Base-by-base conservation (phyloP, 2,888 invertebrate species). In the Pristionchus fissidentatus region DNA sequence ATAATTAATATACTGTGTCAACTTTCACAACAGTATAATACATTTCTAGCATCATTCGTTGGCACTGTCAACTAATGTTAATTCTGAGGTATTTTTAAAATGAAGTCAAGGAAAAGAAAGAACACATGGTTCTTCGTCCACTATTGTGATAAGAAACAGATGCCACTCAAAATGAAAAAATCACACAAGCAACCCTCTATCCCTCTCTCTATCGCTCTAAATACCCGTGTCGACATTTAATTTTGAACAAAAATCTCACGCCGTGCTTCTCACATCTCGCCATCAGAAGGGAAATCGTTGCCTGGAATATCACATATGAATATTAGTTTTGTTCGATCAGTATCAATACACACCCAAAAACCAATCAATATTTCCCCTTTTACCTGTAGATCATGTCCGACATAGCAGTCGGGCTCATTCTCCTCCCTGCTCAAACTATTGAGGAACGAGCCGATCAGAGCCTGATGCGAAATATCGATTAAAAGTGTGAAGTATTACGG, bases 261-360 rank as follows among this genome's bases (percentile, higher is more conserved):
- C 96, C 96, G 88, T 94, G 93, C 35, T 94, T 94, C 83, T 88
- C 88, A 85, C 97, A 95, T 86, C 97, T 95, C 84, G 96, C 95
- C 73, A 97, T 95, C n/a, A 99, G 94, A 2, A 97, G 94, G 90
- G 97, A 96, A 84, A 98, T 94, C 91, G 97, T 97, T 93, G 96
- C 97, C 46, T 96, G 96, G 90, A 97, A 41, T 60, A 60, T 60
- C 7, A 60, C n/a, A 26, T 22, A n/a, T 15, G 60, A 60, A 22
- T 15, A 5, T n/a, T n/a, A 7, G n/a, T 15, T 75, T n/a, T 15
- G 29, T 10, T 62, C 32, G 22, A 26, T 62, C 13, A 35, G 10
- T 10, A 49, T 49, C 19, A 10, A 49, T 49, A 15, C 52, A 19
- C 10, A 15, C 52, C 52, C 10, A 49, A 49, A 10, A 57, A 22